phyloP scores from a whole-genome alignment of 2,113 vertebrate genomes.

The Thryonomys swinderianus region DNA sequence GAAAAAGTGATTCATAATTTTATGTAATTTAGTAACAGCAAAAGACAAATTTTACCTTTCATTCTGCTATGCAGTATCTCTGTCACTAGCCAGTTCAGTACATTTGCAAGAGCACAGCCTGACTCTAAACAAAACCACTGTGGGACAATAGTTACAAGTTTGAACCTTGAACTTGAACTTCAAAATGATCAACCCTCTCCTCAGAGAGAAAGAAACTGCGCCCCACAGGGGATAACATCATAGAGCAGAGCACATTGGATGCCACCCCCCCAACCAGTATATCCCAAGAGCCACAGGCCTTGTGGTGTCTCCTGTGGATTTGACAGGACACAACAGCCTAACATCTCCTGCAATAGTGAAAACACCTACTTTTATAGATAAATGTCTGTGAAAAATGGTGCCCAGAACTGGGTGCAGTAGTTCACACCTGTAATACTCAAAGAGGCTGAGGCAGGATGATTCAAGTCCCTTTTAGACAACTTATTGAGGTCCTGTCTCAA shows the following conservation, averaged over 20 bases:
- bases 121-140: neutral
- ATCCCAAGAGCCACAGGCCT: neutral
- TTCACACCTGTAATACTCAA: neutral
- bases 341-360: neutral
- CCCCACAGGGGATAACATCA: neutral
- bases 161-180: neutral
- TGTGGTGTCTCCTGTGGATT: neutral
- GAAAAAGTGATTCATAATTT: constrained; percentile 1
- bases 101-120: neutral
- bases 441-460: neutral
- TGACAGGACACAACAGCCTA: neutral
- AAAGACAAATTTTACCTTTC: constrained; percentile 20
- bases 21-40: constrained; percentile 15
- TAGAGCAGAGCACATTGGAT: neutral
- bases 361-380: neutral
- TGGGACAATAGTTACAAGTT: neutral
- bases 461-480: neutral
- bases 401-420: neutral
- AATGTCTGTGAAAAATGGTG: neutral
- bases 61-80: neutral
- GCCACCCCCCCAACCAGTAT: no score
- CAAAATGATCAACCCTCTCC: neutral
- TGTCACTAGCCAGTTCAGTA: neutral
- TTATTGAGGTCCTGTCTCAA: neutral
- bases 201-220: neutral